Evolutionary conservation across 2,113 vertebrate species (phyloP).

Genomic region (Phalacrocorax pelagicus): DNA sequence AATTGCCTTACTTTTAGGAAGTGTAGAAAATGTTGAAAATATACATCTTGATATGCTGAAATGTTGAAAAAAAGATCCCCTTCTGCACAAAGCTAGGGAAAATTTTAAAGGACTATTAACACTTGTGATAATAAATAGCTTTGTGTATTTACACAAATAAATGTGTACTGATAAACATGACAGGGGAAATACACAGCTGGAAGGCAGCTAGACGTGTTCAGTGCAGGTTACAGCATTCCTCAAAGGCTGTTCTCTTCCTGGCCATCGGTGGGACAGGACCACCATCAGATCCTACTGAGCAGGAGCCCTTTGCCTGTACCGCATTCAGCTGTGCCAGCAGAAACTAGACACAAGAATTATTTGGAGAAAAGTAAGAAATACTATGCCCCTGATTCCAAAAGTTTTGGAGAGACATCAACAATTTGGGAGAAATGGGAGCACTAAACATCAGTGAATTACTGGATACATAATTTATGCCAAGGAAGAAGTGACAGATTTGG

Average conservation of each 20-base stretch:
- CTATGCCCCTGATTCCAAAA: background rate
- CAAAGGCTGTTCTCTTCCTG: background rate
- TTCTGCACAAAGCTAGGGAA: background rate
- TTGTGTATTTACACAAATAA: no score
- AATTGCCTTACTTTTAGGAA: background rate
- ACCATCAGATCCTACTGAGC: background rate
- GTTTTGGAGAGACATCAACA: slow-evolving; percentile 11
- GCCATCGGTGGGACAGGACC: background rate
- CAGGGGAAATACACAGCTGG: background rate
- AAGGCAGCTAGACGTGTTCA: background rate
- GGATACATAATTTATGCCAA: background rate
- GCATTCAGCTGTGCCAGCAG: background rate
- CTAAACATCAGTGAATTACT: slow-evolving; percentile 11
- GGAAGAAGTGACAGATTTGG: slow-evolving; percentile 50
- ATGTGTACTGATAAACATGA: background rate
- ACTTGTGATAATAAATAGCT: background rate
- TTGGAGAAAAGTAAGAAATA: slow-evolving; percentile 8
- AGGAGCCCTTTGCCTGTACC: background rate
- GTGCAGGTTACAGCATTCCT: background rate
- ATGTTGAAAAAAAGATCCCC: background rate
- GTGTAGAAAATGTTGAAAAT: background rate
- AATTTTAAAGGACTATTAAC: background rate
- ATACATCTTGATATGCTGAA: background rate
- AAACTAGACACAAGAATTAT: background rate
- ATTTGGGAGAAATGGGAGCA: background rate